Conservation (phyloP, 2,113 vertebrate genomes). For the Ibidorhyncha struthersii region DNA sequence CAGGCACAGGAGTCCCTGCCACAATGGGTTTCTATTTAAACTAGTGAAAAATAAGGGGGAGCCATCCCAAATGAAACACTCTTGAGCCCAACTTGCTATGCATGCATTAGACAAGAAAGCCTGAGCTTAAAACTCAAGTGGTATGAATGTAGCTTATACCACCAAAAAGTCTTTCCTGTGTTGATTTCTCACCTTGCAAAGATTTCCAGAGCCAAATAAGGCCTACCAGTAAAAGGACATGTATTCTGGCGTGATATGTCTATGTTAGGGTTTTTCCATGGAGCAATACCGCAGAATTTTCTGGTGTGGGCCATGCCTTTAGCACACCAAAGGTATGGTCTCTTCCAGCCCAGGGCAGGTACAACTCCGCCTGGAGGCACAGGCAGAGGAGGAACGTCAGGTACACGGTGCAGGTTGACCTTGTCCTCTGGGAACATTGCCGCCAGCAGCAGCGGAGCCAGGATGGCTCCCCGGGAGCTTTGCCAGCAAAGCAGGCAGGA, state of each 20-base stretch:
- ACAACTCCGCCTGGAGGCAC: fast-evolving
- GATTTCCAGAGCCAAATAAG: not conserved
- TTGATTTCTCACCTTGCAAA: not conserved
- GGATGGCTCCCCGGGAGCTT: not conserved
- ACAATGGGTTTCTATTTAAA: not conserved
- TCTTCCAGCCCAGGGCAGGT: not conserved
- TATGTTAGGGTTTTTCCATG: fast-evolving
- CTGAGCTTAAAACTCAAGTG: not conserved
- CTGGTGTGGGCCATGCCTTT: not conserved
- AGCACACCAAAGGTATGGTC: not conserved
- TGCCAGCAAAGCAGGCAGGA: not conserved
- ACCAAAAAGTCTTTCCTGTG: not conserved
- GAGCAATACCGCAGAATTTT: not conserved
- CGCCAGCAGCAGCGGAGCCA: not conserved
- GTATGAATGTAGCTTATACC: not conserved
- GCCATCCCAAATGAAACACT: not conserved
- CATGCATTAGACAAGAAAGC: not conserved
- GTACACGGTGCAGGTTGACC: not conserved
- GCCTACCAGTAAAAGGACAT: not conserved
- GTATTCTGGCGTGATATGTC: not conserved
- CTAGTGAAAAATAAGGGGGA: not conserved
- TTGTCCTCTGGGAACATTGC: not conserved
- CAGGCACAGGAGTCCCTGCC: not conserved
- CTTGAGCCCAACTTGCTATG: not conserved
- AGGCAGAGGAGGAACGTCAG: not conserved